Evolutionary conservation across 1,140 invertebrate genomes (phyloP).

Genomic region (Leguminivora glycinivorella): DNA sequence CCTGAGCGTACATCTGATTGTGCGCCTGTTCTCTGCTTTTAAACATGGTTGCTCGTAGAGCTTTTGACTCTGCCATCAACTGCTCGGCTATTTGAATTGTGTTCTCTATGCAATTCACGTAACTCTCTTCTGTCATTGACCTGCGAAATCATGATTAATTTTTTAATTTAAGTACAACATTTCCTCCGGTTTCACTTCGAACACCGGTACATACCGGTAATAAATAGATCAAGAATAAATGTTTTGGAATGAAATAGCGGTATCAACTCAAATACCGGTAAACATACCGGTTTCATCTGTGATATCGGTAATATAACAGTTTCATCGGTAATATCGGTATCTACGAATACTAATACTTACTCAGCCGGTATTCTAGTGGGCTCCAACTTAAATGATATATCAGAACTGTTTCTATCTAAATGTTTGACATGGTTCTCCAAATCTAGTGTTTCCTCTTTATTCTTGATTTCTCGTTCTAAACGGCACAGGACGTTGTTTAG

Average conservation of each 20-base stretch:
- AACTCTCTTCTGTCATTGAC: constrained; percentile 86
- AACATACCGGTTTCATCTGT: neutral
- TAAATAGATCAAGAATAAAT: no score
- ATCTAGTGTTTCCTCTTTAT: constrained; percentile 87
- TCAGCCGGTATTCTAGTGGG: constrained; percentile 85
- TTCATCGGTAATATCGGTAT: neutral
- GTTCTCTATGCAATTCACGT: constrained; percentile 89
- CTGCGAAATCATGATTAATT: constrained; percentile 48
- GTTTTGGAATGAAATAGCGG: no score
- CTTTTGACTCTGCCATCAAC: constrained; percentile 86
- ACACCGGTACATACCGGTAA: no score
- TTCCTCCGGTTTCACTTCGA: no score
- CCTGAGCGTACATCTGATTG: constrained; percentile 87
- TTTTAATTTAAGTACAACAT: no score
- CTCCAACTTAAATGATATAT: constrained; percentile 90
- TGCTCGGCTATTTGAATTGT: constrained; percentile 88
- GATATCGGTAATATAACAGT: neutral
- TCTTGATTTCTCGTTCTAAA: constrained; percentile 86
- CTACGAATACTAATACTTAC: constrained; percentile 75
- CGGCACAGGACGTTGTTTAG: constrained; percentile 89
- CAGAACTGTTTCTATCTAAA: constrained; percentile 85
- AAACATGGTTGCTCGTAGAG: constrained; percentile 87
- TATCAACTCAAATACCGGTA: neutral
- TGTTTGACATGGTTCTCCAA: constrained; percentile 89
- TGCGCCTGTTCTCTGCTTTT: constrained; percentile 86